Percentiles rank a stretch among this genome's conserved stretches.
Evolutionary conservation across 2,888 invertebrate genomes (phyloP).

Genomic region (Erannis defoliaria): DNA sequence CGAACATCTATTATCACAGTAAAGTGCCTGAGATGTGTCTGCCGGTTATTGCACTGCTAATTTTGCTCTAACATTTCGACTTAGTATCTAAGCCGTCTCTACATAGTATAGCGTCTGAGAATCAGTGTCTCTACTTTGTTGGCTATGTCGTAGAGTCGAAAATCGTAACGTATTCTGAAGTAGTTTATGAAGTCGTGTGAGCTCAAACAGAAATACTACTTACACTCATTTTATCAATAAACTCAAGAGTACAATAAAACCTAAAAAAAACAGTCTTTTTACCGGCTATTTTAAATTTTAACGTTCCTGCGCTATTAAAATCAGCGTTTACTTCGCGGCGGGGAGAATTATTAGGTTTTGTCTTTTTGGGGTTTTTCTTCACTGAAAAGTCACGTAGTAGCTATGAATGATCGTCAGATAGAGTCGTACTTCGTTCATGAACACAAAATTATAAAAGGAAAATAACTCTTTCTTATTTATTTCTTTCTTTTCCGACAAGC

Average conservation of each 20-base stretch:
- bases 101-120: not conserved
- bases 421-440: not conserved
- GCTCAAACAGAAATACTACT: conserved; percentile 28
- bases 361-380: no score
- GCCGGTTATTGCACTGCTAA: conserved; percentile 71
- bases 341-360: no score
- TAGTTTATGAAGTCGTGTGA: not conserved
- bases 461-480: no score
- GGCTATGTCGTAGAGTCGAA: conserved; percentile 16
- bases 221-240: conserved; percentile 21
- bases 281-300: no score
- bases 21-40: conserved; percentile 69
- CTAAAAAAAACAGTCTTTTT: no score
- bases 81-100: conserved; percentile 56
- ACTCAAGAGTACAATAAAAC: conserved; percentile 5
- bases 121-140: conserved; percentile 6
- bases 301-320: no score
- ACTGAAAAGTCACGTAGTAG: conserved; percentile 7
- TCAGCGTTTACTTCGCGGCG: no score
- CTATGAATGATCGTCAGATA: not conserved
- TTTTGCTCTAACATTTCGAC: conserved; percentile 65
- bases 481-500: no score
- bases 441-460: no score
- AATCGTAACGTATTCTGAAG: not conserved
- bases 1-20: conserved; percentile 56